Evolutionary conservation across 2,797 vertebrate genomes (phyloP), one percentile per base, ranked within the genome.

Genomic region (Betta splendens): DNA sequence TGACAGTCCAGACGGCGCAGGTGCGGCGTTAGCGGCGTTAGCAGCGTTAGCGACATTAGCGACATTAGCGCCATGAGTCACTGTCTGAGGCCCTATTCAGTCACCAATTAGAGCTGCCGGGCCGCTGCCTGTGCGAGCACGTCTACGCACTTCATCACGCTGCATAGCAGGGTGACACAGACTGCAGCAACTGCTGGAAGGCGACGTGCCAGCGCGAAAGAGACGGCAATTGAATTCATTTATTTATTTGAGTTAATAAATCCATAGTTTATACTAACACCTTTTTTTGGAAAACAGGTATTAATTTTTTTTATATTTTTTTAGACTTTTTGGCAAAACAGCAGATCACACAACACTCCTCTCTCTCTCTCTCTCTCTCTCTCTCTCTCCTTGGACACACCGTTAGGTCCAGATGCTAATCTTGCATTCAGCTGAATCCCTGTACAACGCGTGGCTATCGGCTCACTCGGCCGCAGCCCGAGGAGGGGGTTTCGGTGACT

Each of bases 41-140:
- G 83, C 80, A 81, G 64, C 43, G 3, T 54, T 69, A 9, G 15
- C 6, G 1, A 37, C 5, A 21, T n/a, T n/a, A n/a, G 83, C 80
- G 81, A 64, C 43, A 3, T 54, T 69, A 9, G 15, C 6, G 1
- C 37, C 5, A 21, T 89, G 87, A 89, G 62, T 85, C 86, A 88
- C 49, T 38, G 85, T 85, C 86, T 85, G 57, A 46, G 15, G 59
- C 54, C 3, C 47, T 16, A 32, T 38, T 3, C 45, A 63, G n/a
- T n/a, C 47, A 40, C 43, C 36, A 68, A 55, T 58, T 52, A 59
- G 51, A 64, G 37, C 56, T 18, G 60, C 59, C 71, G 18, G 52
- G 75, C 64, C 47, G 47, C 55, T 67, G 61, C 86, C 53, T 85
- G 86, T 79, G 50, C 61, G 16, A 56, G 70, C 88, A 77, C 58